Evolutionary conservation across 2,888 invertebrate genomes (phyloP).

Genomic region (Notodonta ziczac): DNA sequence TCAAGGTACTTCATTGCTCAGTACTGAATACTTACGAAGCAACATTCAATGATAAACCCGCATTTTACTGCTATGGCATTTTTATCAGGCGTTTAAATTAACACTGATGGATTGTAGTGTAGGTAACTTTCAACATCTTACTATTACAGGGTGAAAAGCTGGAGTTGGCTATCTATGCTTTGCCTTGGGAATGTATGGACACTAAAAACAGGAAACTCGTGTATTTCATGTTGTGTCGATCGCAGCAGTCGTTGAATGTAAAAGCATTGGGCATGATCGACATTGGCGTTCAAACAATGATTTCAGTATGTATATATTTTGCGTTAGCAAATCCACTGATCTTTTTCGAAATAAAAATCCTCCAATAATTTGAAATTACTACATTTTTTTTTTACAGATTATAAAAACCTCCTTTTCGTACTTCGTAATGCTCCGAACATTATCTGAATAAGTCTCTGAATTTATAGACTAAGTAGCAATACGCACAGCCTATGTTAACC

Average conservation of each 20-base stretch:
- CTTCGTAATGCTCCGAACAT: constrained; percentile 30
- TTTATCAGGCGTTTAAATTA: too few relatives aligned
- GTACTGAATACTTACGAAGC: too few relatives aligned
- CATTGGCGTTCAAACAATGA: constrained; percentile 38
- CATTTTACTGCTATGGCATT: too few relatives aligned
- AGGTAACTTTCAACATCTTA: background rate
- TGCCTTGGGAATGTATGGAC: constrained; percentile 45
- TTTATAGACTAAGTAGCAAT: too few relatives aligned
- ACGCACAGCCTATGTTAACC: too few relatives aligned
- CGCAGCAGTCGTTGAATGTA: constrained; percentile 27
- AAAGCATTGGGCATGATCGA: constrained; percentile 36
- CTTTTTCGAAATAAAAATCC: too few relatives aligned
- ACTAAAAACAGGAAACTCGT: constrained; percentile 21
- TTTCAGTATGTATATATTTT: constrained; percentile 19
- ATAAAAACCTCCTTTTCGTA: constrained; percentile 34
- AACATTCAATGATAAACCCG: too few relatives aligned
- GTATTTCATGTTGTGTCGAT: constrained; percentile 24
- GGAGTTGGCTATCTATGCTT: constrained; percentile 11
- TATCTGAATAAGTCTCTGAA: constrained; percentile 6
- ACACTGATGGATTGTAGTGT: too few relatives aligned
- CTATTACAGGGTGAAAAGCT: constrained; percentile 9
- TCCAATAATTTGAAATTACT: too few relatives aligned
- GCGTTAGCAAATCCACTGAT: too few relatives aligned
- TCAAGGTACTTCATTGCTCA: too few relatives aligned
- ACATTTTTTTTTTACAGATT: constrained; percentile 36